Conservation (phyloP, 1,140 invertebrate genomes). For the Hycleus phaleratus region DNA sequence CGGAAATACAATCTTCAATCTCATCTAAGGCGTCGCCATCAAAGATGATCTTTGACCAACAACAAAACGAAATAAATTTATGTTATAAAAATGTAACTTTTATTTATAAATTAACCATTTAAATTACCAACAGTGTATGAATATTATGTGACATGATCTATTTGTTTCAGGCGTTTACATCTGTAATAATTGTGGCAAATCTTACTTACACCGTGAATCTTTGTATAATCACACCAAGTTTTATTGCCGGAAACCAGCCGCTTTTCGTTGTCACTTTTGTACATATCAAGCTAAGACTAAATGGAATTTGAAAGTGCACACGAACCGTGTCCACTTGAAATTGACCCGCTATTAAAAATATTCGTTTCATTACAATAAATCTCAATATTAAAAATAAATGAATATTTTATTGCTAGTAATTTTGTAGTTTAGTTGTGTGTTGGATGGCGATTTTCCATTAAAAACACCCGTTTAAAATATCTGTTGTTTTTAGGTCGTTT, state of each 20-base stretch:
- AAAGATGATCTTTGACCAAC: neutral
- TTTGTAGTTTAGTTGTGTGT: too few relatives aligned
- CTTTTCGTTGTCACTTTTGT: slow-evolving; percentile 40
- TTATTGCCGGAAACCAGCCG: slow-evolving; percentile 56
- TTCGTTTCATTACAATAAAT: too few relatives aligned
- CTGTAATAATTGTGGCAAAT: slow-evolving; percentile 16
- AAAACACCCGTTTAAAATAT: neutral
- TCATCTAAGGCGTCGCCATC: neutral
- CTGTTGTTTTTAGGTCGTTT: slow-evolving; percentile 1
- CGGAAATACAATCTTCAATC: neutral
- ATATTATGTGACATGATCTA: neutral
- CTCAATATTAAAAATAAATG: too few relatives aligned
- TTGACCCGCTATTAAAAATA: neutral
- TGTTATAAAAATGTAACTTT: too few relatives aligned
- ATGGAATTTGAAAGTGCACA: slow-evolving; percentile 43
- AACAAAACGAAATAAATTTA: too few relatives aligned
- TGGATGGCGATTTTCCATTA: neutral
- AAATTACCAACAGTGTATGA: too few relatives aligned
- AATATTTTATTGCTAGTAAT: too few relatives aligned
- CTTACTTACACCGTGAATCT: slow-evolving; percentile 9
- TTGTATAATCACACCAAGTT: slow-evolving; percentile 46
- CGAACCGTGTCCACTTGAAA: slow-evolving; percentile 15
- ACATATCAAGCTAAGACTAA: slow-evolving; percentile 37
- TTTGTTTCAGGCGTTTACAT: neutral
- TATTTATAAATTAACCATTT: too few relatives aligned